A percentile compares a stretch with the other conserved stretches of the same genome.
Conservation (phyloP, 2,888 invertebrate genomes). For the Antitype chi region DNA sequence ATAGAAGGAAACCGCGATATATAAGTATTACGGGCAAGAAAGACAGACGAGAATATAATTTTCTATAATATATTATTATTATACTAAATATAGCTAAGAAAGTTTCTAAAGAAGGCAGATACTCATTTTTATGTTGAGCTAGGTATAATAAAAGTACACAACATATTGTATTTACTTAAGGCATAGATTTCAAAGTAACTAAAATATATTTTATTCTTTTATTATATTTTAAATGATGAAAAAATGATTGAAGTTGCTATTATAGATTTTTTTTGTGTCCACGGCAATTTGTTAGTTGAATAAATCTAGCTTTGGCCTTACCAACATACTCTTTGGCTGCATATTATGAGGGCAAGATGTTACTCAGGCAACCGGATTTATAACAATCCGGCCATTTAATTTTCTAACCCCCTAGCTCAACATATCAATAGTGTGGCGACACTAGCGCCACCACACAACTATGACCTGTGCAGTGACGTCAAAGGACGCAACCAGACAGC, state of each 20-base stretch:
- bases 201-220: background rate
- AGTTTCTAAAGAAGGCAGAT: slow-evolving; percentile 49
- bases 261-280: background rate
- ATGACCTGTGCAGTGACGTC: slow-evolving; percentile 35
- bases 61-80: slow-evolving; percentile 62
- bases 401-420: slow-evolving; percentile 40
- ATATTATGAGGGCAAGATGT: background rate
- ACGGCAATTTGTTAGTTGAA: slow-evolving; percentile 22
- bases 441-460: slow-evolving; percentile 42
- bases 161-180: background rate
- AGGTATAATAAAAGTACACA: background rate
- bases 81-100: slow-evolving; percentile 56
- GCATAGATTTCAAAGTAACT: slow-evolving; percentile 13
- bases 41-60: slow-evolving; percentile 59
- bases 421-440: slow-evolving; percentile 45
- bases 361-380: background rate
- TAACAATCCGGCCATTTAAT: background rate
- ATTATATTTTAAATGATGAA: background rate
- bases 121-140: slow-evolving; percentile 54
- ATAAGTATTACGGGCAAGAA: slow-evolving; percentile 50
- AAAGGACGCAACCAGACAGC: slow-evolving; percentile 6
- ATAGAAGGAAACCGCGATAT: slow-evolving; percentile 44
- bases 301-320: slow-evolving; percentile 36
- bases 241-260: background rate
- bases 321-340: slow-evolving; percentile 34